These are phyloP conservation scores for Autographa gamma DNA, from an alignment of 2,888 invertebrate genomes.

Conservation along the genomic window DNA sequence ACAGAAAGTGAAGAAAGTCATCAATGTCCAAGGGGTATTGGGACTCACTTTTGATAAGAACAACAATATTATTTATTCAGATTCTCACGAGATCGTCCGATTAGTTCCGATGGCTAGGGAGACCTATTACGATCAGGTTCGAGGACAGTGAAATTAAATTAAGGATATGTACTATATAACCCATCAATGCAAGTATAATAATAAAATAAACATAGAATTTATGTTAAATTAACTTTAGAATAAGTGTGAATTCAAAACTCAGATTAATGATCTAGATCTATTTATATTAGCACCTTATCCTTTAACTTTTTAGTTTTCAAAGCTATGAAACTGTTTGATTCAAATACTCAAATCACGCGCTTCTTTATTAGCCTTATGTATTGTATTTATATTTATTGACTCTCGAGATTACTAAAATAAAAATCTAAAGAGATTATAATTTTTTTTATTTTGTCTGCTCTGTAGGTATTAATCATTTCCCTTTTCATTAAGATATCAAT, in stretches of 20 bases:
- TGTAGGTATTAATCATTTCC: too few relatives aligned
- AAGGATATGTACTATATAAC: not conserved
- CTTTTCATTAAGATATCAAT: too few relatives aligned
- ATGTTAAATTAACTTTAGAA: not conserved
- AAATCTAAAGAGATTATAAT: too few relatives aligned
- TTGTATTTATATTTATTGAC: too few relatives aligned
- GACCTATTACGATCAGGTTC: constrained; percentile 34
- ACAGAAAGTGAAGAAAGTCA: constrained; percentile 72
- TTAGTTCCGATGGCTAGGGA: constrained; percentile 61
- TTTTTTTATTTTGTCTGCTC: too few relatives aligned
- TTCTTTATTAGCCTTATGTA: not conserved
- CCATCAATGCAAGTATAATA: not conserved
- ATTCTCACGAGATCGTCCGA: constrained; percentile 76
- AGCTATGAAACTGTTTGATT: not conserved
- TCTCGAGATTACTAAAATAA: too few relatives aligned
- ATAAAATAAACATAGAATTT: too few relatives aligned
- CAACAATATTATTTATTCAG: constrained; percentile 80
- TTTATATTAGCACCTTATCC: not conserved
- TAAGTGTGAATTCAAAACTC: not conserved
- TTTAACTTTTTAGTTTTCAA: not conserved
- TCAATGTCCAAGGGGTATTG: constrained; percentile 73
- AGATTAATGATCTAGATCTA: not conserved
- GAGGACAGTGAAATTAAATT: constrained; percentile 11
- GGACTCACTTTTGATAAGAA: constrained; percentile 77
- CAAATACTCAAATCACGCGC: not conserved